Evolutionary conservation across 2,888 invertebrate genomes (phyloP), one percentile per base, ranked within the genome.

Genomic region (Drosophila diplacantha): DNA sequence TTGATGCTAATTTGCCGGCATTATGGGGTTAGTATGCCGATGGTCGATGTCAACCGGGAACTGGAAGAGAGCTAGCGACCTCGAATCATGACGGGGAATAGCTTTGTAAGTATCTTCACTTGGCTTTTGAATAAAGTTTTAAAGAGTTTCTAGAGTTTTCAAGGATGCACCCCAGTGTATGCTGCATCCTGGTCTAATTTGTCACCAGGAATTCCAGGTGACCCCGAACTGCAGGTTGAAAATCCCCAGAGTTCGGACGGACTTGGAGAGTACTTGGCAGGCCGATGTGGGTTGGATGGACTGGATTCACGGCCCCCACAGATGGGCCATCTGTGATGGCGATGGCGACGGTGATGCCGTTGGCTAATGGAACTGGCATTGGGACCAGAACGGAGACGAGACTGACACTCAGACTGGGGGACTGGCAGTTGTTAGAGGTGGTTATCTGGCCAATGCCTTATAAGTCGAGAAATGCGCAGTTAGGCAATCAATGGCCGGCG

Each of bases 391-490:
- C 50, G 49, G 60, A 57, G 35, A 38, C 18, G 66, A 54, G 32
- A 29, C 22, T 56, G 63, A 67, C 29, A 58, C 35, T 66, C 52
- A 46, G 50, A 69, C 47, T 59, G 35, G 54, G 16, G n/a, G 38
- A 37, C 35, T 64, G 65, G 72, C 74, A 81, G 81, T 81, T 83
- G 83, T 78, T 78, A 83, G 77, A 81, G 77, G 83, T 77, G 83
- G 77, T 74, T 83, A 83, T 83, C 83, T 83, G 81, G 75, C 79
- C 51, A 67, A 51, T 61, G 77, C 81, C 83, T 77, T 83, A 80
- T 74, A 81, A 72, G 81, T 71, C 73, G 69, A 81, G 65, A 75
- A 75, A 75, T 77, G 74, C 75, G 74, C 77, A 75, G 75, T 75
- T 75, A 75, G 74, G 69, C 78, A 69, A 75, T 73, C 73, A 71